These are phyloP conservation scores for Helostoma temminkii DNA, from an alignment of 2,797 vertebrate genomes.

Conservation along the genomic window DNA sequence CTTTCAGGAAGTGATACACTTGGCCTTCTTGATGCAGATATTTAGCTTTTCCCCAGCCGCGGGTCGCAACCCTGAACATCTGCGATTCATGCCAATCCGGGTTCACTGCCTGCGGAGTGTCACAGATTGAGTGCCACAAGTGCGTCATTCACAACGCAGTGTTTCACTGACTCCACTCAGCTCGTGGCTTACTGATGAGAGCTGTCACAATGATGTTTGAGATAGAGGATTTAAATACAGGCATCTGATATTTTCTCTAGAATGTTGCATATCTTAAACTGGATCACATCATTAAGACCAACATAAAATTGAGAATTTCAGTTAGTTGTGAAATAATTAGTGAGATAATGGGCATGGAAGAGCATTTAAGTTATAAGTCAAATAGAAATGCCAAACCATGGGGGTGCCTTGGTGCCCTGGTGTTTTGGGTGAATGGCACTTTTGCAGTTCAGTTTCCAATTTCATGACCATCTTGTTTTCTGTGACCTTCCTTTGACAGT, in stretches of 20 bases:
- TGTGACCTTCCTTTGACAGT: too few relatives aligned
- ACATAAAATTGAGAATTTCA: background rate
- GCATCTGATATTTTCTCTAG: constrained; percentile 10
- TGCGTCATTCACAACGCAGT: constrained; percentile 68
- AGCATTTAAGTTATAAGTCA: background rate
- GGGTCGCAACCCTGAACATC: constrained; percentile 77
- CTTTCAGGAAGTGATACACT: constrained; percentile 66
- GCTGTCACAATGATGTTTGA: constrained; percentile 41
- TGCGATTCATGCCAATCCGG: constrained; percentile 69
- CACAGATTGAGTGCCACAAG: constrained; percentile 75
- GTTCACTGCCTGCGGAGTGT: constrained; percentile 67
- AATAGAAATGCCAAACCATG: background rate
- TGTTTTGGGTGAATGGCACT: background rate
- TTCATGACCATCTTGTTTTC: too few relatives aligned
- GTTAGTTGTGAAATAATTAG: background rate
- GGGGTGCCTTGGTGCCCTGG: background rate
- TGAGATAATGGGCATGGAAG: background rate
- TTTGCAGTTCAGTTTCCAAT: background rate
- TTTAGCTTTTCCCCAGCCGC: constrained; percentile 68
- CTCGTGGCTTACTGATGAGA: constrained; percentile 55
- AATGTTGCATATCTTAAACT: constrained; percentile 19
- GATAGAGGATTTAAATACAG: constrained; percentile 40
- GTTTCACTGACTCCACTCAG: constrained; percentile 58
- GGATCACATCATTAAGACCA: background rate
- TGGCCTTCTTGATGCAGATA: constrained; percentile 63